Conservation (phyloP, 2,113 vertebrate species). For the Orcinus orca region DNA sequence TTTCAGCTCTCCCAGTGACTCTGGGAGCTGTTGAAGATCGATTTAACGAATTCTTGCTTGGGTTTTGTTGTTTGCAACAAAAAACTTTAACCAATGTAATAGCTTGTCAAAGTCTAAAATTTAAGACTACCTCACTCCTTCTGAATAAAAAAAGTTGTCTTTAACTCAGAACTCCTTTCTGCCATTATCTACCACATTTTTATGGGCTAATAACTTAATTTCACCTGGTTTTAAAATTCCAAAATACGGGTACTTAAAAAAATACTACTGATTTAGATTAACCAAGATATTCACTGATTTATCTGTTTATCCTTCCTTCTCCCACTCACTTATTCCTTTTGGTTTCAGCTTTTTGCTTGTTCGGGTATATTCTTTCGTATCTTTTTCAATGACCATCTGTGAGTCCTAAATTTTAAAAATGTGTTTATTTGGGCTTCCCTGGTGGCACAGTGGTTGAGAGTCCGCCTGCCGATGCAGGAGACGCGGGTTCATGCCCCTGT, state of each 20-base stretch:
- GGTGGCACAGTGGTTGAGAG: too few species aligned
- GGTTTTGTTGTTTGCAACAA: not conserved
- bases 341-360: not conserved
- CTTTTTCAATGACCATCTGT: not conserved
- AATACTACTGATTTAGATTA: not conserved
- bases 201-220: not conserved
- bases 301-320: not conserved
- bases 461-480: too few species aligned
- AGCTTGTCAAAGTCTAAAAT: not conserved
- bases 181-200: not conserved
- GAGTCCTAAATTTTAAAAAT: slow-evolving; percentile 31
- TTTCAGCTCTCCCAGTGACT: not conserved
- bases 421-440: not conserved
- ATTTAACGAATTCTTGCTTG: slow-evolving; percentile 6
- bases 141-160: not conserved
- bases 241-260: not conserved
- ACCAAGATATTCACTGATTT: not conserved
- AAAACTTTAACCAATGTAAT: not conserved
- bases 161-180: slow-evolving; percentile 12
- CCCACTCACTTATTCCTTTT: not conserved
- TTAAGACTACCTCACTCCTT: slow-evolving; percentile 7
- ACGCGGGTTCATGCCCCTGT: too few species aligned
- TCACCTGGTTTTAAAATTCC: slow-evolving; percentile 1
- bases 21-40: not conserved
- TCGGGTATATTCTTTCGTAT: not conserved